Percentiles rank a stretch among this genome's conserved stretches.
Conservation (phyloP, 2,797 vertebrate species). For the Hippoglossus hippoglossus region DNA sequence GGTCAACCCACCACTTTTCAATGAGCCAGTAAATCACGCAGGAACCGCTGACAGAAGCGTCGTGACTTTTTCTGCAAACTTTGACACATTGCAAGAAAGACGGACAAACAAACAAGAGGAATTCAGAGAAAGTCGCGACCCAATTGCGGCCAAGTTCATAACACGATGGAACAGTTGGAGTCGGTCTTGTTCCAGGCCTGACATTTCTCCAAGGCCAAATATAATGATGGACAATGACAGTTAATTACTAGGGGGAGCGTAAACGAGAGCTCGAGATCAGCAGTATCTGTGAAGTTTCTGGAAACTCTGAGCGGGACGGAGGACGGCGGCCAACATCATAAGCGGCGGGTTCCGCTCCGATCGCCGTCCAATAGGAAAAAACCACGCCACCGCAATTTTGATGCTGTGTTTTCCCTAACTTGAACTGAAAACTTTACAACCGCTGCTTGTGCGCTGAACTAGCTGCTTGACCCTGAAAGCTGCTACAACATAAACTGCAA, state of each 20-base stretch:
- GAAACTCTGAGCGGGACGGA: slow-evolving; percentile 62
- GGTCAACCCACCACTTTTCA: not conserved
- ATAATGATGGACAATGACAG: slow-evolving; percentile 76
- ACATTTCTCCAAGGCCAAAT: slow-evolving; percentile 67
- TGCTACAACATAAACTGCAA: not conserved
- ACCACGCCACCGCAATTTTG: slow-evolving; percentile 12
- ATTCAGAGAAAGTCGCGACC: slow-evolving; percentile 32
- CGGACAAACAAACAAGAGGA: slow-evolving; percentile 16
- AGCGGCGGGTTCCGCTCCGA: slow-evolving; percentile 23
- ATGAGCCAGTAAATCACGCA: not conserved
- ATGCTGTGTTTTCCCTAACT: slow-evolving; percentile 46
- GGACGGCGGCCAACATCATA: slow-evolving; percentile 49
- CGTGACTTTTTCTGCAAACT: not conserved
- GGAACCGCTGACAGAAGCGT: not conserved
- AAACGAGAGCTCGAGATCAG: slow-evolving; percentile 60
- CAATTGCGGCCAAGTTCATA: slow-evolving; percentile 24
- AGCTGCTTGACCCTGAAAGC: slow-evolving; percentile 19
- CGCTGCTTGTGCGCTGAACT: not conserved
- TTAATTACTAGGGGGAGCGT: slow-evolving; percentile 72
- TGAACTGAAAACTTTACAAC: slow-evolving; percentile 33
- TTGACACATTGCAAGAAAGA: slow-evolving; percentile 3
- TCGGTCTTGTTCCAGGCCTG: slow-evolving; percentile 51
- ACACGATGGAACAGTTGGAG: slow-evolving; percentile 55
- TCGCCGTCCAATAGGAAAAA: slow-evolving; percentile 37
- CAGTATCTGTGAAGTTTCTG: slow-evolving; percentile 64